phyloP scores from a whole-genome alignment of 1,140 invertebrate species.

The Drosophila kurseongensis region DNA sequence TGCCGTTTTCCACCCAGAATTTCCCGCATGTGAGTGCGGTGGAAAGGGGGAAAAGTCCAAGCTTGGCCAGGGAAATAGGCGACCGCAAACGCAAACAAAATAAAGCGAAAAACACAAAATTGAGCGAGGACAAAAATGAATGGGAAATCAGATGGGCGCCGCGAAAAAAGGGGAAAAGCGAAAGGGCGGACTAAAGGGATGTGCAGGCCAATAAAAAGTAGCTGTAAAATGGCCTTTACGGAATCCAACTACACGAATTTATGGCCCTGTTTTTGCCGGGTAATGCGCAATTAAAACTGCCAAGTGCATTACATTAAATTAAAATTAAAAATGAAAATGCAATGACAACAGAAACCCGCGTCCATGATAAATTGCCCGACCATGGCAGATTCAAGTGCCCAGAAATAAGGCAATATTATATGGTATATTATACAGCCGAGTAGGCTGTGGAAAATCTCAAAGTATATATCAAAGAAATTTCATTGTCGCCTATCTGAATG shows the following conservation, averaged over 20 bases:
- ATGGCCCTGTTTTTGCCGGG: constrained; percentile 60
- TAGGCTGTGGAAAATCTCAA: constrained; percentile 12
- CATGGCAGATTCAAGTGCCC: constrained; percentile 43
- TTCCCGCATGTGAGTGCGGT: constrained; percentile 4
- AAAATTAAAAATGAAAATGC: constrained; percentile 47
- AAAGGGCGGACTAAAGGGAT: constrained; percentile 23
- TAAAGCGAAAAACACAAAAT: constrained; percentile 46
- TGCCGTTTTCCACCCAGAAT: background rate
- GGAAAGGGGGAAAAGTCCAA: constrained; percentile 5
- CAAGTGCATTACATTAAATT: constrained; percentile 80
- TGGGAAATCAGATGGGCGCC: constrained; percentile 10
- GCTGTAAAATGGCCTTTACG: constrained; percentile 76
- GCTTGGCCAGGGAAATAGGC: constrained; percentile 29
- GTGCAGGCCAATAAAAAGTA: constrained; percentile 70
- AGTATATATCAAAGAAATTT: constrained; percentile 21
- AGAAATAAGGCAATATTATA: constrained; percentile 17
- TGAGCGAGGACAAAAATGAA: constrained; percentile 22
- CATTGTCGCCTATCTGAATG: background rate
- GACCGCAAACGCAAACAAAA: constrained; percentile 63
- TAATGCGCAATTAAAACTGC: constrained; percentile 77
- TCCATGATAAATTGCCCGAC: constrained; percentile 44
- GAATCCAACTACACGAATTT: constrained; percentile 72
- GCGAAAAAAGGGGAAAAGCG: background rate
- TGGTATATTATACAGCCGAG: too few species aligned
- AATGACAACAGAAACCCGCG: constrained; percentile 29